phyloP scores from a whole-genome alignment of 1,140 invertebrate species.

The Cepaea nemoralis region DNA sequence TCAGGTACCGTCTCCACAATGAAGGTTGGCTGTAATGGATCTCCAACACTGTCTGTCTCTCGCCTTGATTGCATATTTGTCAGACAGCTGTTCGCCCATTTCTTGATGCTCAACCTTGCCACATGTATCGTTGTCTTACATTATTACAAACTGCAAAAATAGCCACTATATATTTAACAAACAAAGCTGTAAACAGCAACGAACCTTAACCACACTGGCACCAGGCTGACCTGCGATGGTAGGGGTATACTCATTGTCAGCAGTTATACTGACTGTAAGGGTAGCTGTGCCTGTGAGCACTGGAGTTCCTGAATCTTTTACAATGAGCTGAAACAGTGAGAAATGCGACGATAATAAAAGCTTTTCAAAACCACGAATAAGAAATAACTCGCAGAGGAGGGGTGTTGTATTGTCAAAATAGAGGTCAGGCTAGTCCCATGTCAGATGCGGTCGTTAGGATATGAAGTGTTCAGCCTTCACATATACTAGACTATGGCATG shows the following conservation, averaged over 20 bases:
- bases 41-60: too few species aligned
- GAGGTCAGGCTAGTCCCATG: neutral
- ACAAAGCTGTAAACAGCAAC: neutral
- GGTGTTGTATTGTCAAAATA: neutral
- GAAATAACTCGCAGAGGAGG: neutral
- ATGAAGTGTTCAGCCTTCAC: too few species aligned
- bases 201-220: neutral
- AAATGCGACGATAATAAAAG: neutral
- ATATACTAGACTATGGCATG: too few species aligned
- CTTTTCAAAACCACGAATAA: neutral
- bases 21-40: too few species aligned
- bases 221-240: neutral
- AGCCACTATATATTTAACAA: neutral
- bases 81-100: too few species aligned
- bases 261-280: slow-evolving; percentile 22
- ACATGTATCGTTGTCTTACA: too few species aligned
- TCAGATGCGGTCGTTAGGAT: neutral
- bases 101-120: too few species aligned
- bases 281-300: slow-evolving; percentile 27
- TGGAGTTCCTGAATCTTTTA: slow-evolving; percentile 13
- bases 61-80: too few species aligned
- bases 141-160: too few species aligned
- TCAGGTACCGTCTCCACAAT: too few species aligned
- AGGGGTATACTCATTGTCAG: slow-evolving; percentile 28
- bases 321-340: slow-evolving; percentile 16